Base-by-base conservation (phyloP, 2,888 invertebrate genomes). In the Gerosis bhagava region DNA sequence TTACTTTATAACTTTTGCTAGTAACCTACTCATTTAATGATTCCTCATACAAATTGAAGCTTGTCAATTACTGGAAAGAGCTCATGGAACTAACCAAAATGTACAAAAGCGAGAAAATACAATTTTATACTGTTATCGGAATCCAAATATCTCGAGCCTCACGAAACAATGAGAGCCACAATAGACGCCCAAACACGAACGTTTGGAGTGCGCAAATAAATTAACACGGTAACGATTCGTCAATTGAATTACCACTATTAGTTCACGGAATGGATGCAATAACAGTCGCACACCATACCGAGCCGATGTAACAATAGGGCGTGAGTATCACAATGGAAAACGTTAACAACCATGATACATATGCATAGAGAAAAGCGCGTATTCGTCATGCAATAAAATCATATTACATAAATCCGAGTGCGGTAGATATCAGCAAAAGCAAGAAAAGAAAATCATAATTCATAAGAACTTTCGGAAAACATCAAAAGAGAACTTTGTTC, bases 201-300 rank as follows among this genome's bases (percentile, higher is more conserved):
- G 45, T 16, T 36, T 17, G 19, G 16, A 44, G 45, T 29, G n/a
- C n/a, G 31, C 37, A 45, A 37, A 45, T 25, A 45, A 36, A 46
- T 46, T 46, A 45, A 32, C 45, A 37, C 45, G 25, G 39, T 32
- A 46, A 46, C 45, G 39, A 46, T 39, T 31, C 32, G 31, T 45
- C 37, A 45, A 45, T 45, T 45, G 45, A 45, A 46, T 46, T 39
- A 46, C 45, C 39, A 46, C 37, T 32, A 37, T 45, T 45, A 46
- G 45, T 32, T 13, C 8, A 6, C 31, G 24, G 26, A 22, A 34
- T 28, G 44, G 35, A 10, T 15, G 35, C 35, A 11, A 44, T 44
- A 28, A 44, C 35, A 8, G 10, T 21, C 10, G 11, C 17, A 29
- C 7, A 22, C 11, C 5, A 22, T 22, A 16, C 26, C 19, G 16